Evolutionary conservation across 2,113 vertebrate species (phyloP).

Genomic region (Notothenia rossii): DNA sequence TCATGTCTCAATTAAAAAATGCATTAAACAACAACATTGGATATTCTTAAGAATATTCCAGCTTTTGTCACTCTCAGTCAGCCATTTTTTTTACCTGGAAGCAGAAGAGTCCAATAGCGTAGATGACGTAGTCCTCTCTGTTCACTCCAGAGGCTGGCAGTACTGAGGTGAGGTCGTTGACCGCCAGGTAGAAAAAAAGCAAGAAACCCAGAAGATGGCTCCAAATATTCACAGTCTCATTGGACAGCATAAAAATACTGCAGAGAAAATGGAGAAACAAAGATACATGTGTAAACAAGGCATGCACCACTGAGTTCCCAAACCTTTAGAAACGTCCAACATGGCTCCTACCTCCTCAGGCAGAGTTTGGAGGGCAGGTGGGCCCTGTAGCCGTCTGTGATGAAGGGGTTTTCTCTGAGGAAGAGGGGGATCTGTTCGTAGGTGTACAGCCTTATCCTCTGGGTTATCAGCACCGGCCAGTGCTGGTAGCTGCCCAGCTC

Average conservation of each 20-base stretch:
- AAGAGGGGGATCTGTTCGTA: slow-evolving; percentile 96
- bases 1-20: no score
- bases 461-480: slow-evolving; percentile 94
- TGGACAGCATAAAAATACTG: slow-evolving; percentile 96
- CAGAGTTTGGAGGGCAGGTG: slow-evolving; percentile 95
- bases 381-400: slow-evolving; percentile 97
- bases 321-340: no score
- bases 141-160: slow-evolving; percentile 91
- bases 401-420: slow-evolving; percentile 97
- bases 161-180: slow-evolving; percentile 91
- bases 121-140: slow-evolving; percentile 96
- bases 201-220: slow-evolving; percentile 96
- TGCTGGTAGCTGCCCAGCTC: slow-evolving; percentile 95
- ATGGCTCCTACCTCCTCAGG: slow-evolving; percentile 88
- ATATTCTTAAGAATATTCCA: neutral
- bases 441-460: slow-evolving; percentile 95
- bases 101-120: slow-evolving; percentile 95
- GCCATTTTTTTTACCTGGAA: slow-evolving; percentile 88
- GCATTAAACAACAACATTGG: no score
- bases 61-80: neutral
- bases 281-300: neutral
- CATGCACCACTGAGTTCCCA: no score
- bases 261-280: neutral
- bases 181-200: slow-evolving; percentile 92
- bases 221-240: slow-evolving; percentile 99